Conservation (phyloP, 2,797 vertebrate species). For the Sus cebifrons region DNA sequence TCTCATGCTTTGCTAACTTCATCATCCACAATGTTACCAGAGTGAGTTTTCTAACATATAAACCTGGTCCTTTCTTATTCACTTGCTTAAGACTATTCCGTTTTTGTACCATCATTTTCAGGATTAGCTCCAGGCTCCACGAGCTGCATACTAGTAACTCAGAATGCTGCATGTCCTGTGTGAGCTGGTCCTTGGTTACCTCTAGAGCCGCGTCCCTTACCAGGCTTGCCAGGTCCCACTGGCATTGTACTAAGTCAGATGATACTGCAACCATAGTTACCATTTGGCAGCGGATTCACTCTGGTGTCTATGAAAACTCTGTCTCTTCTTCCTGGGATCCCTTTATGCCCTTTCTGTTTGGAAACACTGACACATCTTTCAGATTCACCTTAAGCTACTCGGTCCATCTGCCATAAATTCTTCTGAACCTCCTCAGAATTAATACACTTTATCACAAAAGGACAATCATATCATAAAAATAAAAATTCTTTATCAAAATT, state of each 20-base stretch:
- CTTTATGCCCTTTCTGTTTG: background rate
- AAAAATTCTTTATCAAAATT: background rate
- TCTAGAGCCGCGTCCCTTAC: background rate
- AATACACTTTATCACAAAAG: background rate
- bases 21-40: background rate
- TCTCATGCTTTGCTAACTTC: background rate
- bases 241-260: background rate
- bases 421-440: background rate
- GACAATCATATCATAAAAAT: background rate
- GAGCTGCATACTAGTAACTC: fast-evolving
- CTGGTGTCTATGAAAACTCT: background rate
- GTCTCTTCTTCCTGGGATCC: background rate
- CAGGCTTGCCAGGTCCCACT: background rate
- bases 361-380: background rate
- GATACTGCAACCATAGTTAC: background rate
- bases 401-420: background rate
- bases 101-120: background rate
- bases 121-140: background rate
- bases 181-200: background rate
- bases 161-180: background rate
- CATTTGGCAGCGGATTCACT: background rate
- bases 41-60: background rate
- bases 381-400: background rate
- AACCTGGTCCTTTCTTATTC: background rate
- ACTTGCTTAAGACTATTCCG: background rate